Evolutionary conservation across 2,113 vertebrate genomes (phyloP).

Genomic region (Pholis gunnellus): DNA sequence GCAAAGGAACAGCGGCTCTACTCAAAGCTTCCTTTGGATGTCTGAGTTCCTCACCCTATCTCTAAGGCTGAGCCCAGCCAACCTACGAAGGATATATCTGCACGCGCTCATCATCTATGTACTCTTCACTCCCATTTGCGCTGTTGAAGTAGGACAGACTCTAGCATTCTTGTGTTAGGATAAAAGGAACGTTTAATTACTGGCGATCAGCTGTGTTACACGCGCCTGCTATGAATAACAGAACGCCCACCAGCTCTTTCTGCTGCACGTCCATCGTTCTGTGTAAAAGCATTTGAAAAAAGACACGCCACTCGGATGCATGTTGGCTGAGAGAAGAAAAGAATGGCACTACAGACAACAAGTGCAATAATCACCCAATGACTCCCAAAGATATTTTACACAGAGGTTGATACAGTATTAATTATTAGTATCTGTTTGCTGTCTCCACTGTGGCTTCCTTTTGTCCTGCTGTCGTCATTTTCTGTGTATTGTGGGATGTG

Average conservation of each 20-base stretch:
- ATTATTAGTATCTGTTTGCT: neutral
- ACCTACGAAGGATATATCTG: neutral
- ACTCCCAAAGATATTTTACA: conserved; percentile 12
- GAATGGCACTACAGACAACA: conserved; percentile 20
- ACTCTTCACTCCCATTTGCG: neutral
- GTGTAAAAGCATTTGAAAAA: conserved; percentile 26
- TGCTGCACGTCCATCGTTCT: neutral
- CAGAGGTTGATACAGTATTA: neutral
- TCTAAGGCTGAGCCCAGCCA: neutral
- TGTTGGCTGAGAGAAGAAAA: conserved; percentile 31
- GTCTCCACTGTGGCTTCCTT: neutral
- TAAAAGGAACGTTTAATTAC: neutral
- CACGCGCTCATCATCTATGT: neutral
- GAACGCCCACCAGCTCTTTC: neutral
- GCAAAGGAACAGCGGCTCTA: neutral
- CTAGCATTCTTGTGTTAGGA: neutral
- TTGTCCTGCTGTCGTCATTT: neutral
- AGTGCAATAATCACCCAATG: conserved; percentile 31
- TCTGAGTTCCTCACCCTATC: neutral
- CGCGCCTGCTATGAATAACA: neutral
- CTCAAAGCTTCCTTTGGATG: too few relatives aligned
- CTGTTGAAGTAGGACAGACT: neutral
- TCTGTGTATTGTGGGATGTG: neutral
- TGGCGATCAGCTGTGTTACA: neutral
- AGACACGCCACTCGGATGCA: neutral